These are phyloP conservation scores for Rhipidura dahli DNA, from an alignment of 2,113 vertebrate species.

Conservation along the genomic window DNA sequence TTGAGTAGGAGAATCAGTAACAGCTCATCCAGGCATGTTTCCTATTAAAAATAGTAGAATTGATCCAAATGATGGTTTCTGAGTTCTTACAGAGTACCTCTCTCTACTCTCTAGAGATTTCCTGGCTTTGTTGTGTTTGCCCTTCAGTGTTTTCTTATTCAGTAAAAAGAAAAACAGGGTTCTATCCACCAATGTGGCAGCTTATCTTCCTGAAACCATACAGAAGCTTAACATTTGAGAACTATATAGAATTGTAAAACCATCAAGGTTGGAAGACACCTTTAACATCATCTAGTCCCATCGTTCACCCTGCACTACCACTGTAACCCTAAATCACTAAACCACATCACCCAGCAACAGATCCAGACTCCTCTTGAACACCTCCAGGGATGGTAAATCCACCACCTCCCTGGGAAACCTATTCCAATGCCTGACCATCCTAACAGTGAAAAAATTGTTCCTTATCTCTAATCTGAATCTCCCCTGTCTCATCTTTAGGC, in stretches of 20 bases:
- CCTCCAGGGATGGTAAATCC: not conserved
- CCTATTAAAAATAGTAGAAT: no score
- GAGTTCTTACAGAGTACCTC: not conserved
- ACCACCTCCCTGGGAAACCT: not conserved
- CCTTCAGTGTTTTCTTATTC: not conserved
- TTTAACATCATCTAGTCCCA: not conserved
- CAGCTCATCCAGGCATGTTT: not conserved
- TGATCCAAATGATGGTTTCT: not conserved
- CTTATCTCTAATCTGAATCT: not conserved
- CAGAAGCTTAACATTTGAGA: not conserved
- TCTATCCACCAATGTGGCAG: not conserved
- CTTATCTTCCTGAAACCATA: not conserved
- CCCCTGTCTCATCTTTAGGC: not conserved
- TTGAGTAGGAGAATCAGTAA: not conserved
- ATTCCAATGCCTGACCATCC: not conserved
- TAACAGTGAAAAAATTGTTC: not conserved
- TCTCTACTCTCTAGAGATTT: not conserved
- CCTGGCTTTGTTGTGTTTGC: not conserved
- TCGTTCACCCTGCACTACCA: rapidly evolving
- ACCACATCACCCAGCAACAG: not conserved
- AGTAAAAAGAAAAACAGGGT: not conserved
- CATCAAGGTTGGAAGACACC: not conserved
- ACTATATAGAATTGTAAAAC: not conserved
- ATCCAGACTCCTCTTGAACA: not conserved
- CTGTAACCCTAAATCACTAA: not conserved